These are phyloP conservation scores for Octodonta nipae DNA, from an alignment of 2,888 invertebrate species.

Conservation along the genomic window DNA sequence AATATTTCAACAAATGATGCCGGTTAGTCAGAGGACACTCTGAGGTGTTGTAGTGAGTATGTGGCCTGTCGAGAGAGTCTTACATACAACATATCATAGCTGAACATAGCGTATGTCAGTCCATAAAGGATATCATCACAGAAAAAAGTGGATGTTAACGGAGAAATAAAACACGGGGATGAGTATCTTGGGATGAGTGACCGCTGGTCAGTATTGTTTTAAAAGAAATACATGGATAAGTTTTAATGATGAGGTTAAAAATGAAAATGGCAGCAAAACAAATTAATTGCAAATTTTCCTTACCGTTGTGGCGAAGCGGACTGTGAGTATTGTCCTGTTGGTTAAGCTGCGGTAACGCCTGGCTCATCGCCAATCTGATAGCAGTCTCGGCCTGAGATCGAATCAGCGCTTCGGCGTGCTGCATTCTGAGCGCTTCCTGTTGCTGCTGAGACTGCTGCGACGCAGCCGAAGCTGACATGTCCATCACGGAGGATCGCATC, in stretches of 20 bases:
- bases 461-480: slow-evolving; percentile 13
- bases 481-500: slow-evolving; percentile 36
- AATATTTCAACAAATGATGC: too few species aligned
- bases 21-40: too few species aligned
- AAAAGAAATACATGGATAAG: too few species aligned
- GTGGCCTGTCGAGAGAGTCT: too few species aligned
- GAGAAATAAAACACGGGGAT: too few species aligned
- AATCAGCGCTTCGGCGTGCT: slow-evolving; percentile 64
- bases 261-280: slow-evolving; percentile 4
- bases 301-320: slow-evolving; percentile 34
- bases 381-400: slow-evolving; percentile 78
- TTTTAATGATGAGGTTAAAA: slow-evolving; percentile 4
- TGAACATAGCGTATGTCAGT: too few species aligned
- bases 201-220: too few species aligned
- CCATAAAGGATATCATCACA: too few species aligned
- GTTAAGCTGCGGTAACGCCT: slow-evolving; percentile 38
- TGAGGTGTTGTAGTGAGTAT: too few species aligned
- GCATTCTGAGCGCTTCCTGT: slow-evolving; percentile 38
- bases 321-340: slow-evolving; percentile 34
- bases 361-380: slow-evolving; percentile 65
- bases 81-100: too few species aligned
- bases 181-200: too few species aligned
- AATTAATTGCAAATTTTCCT: slow-evolving; percentile 9
- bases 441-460: slow-evolving; percentile 31
- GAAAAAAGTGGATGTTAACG: too few species aligned